Percentiles rank a stretch among this genome's conserved stretches.
phyloP scores from a whole-genome alignment of 2,888 invertebrate genomes.

The Gortyna flavago region DNA sequence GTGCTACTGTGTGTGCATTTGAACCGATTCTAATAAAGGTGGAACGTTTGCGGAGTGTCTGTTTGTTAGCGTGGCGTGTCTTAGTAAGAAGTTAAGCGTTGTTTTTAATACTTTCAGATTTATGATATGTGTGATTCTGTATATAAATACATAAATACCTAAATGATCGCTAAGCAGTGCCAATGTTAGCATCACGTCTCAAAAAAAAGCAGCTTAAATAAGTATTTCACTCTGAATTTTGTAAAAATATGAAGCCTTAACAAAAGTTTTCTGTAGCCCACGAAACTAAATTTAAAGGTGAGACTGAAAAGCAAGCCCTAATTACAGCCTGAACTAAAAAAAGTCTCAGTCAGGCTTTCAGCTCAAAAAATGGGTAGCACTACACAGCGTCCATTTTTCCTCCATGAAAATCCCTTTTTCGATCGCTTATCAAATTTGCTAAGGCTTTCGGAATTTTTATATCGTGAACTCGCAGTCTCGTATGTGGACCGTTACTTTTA shows the following conservation, averaged over 20 bases:
- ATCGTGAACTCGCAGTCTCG: slow-evolving; percentile 5
- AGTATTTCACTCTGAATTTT: not conserved
- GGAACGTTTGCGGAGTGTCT: slow-evolving; percentile 7
- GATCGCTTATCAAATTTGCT: slow-evolving; percentile 47
- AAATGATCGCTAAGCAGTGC: not conserved
- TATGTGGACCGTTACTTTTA: not conserved
- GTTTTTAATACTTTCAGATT: not conserved
- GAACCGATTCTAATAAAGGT: slow-evolving; percentile 30
- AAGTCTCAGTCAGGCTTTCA: slow-evolving; percentile 35
- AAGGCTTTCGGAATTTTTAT: slow-evolving; percentile 25
- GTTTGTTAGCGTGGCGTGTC: slow-evolving; percentile 5
- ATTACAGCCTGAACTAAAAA: slow-evolving; percentile 32
- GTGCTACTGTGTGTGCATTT: slow-evolving; percentile 30
- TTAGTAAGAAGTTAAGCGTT: not conserved
- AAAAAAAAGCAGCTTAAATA: slow-evolving; percentile 7
- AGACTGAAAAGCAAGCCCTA: slow-evolving; percentile 37
- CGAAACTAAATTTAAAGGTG: slow-evolving; percentile 35
- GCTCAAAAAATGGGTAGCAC: slow-evolving; percentile 30
- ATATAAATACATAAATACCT: not conserved
- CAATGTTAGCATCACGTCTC: no score
- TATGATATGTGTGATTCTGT: not conserved
- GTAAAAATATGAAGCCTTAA: not conserved
- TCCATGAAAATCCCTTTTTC: slow-evolving; percentile 26
- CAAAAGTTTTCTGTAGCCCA: slow-evolving; percentile 9
- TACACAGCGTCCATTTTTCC: slow-evolving; percentile 21